A percentile compares a stretch with the other conserved stretches of the same genome.
Evolutionary conservation across 2,797 vertebrate species (phyloP).

Genomic region (Capromys pilorides): DNA sequence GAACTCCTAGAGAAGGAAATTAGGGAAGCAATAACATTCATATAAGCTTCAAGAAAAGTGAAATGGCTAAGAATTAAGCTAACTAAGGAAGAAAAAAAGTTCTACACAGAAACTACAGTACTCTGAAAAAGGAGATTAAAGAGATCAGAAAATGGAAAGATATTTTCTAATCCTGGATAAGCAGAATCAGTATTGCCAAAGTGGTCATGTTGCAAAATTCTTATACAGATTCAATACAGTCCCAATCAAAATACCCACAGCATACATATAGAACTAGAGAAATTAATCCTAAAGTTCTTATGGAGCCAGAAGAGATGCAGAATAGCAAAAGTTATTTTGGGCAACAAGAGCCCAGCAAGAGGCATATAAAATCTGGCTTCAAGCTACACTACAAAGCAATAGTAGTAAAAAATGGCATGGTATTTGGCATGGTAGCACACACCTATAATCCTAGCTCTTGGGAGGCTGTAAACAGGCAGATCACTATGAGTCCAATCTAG

Average conservation of each 20-base stretch:
- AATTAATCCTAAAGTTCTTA: neutral
- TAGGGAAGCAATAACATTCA: neutral
- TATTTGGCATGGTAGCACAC: too few species aligned
- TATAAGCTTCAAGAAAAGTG: neutral
- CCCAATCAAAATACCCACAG: neutral
- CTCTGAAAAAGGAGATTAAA: neutral
- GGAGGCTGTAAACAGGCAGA: too few species aligned
- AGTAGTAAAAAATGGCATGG: neutral
- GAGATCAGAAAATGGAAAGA: neutral
- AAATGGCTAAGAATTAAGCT: neutral
- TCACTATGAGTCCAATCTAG: too few species aligned
- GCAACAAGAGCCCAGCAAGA: neutral
- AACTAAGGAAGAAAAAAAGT: neutral
- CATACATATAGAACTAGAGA: neutral
- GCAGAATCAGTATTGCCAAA: neutral
- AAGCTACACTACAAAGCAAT: neutral
- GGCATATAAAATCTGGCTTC: neutral
- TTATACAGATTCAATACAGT: neutral
- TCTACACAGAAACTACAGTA: neutral
- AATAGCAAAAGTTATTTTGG: neutral
- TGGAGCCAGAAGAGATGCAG: neutral
- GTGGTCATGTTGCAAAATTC: neutral
- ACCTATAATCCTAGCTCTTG: too few species aligned
- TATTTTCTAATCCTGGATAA: neutral
- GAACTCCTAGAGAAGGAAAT: neutral